Evolutionary conservation across 2,888 invertebrate species (phyloP).

Genomic region (Eilema caniola): DNA sequence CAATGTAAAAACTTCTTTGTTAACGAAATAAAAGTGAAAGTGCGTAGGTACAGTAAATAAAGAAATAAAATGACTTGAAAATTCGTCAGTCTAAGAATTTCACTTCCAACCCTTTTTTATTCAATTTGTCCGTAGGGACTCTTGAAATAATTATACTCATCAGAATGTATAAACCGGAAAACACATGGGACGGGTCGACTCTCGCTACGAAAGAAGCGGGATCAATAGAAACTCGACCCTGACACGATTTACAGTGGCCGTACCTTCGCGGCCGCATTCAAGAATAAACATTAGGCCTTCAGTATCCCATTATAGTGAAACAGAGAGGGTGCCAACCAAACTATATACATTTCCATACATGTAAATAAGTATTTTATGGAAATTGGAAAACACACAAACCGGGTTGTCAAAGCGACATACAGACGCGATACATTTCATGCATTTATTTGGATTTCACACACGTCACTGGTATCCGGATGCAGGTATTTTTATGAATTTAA

Average conservation of each 20-base stretch:
- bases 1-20: background rate
- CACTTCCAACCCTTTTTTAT: slow-evolving; percentile 49
- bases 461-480: background rate
- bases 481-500: slow-evolving; percentile 2
- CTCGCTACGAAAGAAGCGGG: slow-evolving; percentile 77
- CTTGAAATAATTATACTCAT: slow-evolving; percentile 65
- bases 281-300: slow-evolving; percentile 79
- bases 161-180: slow-evolving; percentile 64
- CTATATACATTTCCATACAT: slow-evolving; percentile 37
- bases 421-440: background rate
- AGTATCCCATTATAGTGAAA: slow-evolving; percentile 65
- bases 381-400: background rate
- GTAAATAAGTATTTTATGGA: background rate
- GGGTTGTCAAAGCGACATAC: slow-evolving; percentile 2
- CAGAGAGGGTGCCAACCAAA: slow-evolving; percentile 60
- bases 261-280: slow-evolving; percentile 71
- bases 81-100: slow-evolving; percentile 38
- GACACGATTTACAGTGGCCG: slow-evolving; percentile 82
- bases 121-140: slow-evolving; percentile 48
- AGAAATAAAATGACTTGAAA: slow-evolving; percentile 34
- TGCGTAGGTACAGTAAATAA: slow-evolving; percentile 1
- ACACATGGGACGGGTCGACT: slow-evolving; percentile 72
- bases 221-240: slow-evolving; percentile 83
- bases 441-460: background rate
- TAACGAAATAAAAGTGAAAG: background rate